Evolutionary conservation across 2,888 invertebrate genomes (phyloP), one percentile per base, ranked within the genome.

Genomic region (Diploptera punctata): DNA sequence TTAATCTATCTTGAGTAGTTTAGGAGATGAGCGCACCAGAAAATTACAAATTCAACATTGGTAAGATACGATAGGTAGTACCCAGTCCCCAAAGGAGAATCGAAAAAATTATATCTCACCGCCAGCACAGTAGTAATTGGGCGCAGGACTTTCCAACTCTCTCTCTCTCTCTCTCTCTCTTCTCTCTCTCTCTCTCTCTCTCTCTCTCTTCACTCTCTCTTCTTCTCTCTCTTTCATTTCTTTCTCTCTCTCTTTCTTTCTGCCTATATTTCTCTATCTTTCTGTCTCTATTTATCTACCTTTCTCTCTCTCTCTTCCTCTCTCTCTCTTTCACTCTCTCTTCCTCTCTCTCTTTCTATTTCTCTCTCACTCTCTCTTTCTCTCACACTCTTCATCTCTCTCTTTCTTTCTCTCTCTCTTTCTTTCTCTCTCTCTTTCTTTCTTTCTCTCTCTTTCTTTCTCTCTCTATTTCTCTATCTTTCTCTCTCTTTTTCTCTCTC

Each of bases 351-450:
- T 47, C 47, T 47, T n/a, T 47, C 47, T n/a, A 3, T 47, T n/a
- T 47, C 18, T 47, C 47, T 47, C 18, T n/a, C 47, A 10, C 18
- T 47, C 47, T n/a, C 18, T 47, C 47, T 47, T n/a, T 47, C 47
- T 47, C 18, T n/a, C 47, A 10, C 47, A 10, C 18, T 47, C 47
- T 47, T n/a, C n/a, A 7, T 47, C 18, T 47, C 47, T 47, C 18
- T 47, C 47, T 47, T n/a, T 47, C 47, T 47, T n/a, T n/a, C 47
- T 47, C 18, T 47, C 38, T n/a, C n/a, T n/a, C n/a, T 38, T 38
- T 5, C 13, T 38, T 38, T 38, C 38, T 13, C 13, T 38, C 38
- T 38, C 13, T 38, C 38, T 38, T 38, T 38, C 38, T 38, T 38
- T 13, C 38, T 38, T n/a, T 47, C 18, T 47, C 47, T n/a, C 18